These are phyloP conservation scores for Rhyzopertha dominica DNA, from an alignment of 1,140 invertebrate genomes.

Conservation along the genomic window DNA sequence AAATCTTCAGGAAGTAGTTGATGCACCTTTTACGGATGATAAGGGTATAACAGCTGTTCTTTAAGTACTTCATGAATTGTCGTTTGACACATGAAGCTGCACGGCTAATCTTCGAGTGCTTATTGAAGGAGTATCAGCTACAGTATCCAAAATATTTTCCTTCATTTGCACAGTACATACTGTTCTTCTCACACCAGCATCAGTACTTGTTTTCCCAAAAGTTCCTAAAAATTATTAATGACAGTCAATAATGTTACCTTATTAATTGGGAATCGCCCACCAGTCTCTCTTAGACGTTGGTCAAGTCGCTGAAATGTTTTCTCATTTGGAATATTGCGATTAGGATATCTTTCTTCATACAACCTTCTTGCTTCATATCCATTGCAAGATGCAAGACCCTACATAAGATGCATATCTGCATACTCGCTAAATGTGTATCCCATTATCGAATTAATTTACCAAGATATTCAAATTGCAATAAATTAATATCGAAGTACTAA, in stretches of 20 bases:
- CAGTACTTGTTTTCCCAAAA: slow-evolving; percentile 9
- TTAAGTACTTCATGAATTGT: slow-evolving; percentile 10
- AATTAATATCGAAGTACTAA: too few relatives aligned
- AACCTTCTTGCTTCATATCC: slow-evolving; percentile 13
- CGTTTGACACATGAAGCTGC: slow-evolving; percentile 8
- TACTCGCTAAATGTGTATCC: too few relatives aligned
- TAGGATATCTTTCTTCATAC: slow-evolving; percentile 11
- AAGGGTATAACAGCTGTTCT: slow-evolving; percentile 16
- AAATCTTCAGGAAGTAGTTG: slow-evolving; percentile 19
- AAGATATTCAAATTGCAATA: too few relatives aligned
- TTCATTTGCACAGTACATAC: slow-evolving; percentile 9
- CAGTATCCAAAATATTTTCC: slow-evolving; percentile 15
- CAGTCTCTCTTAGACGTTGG: slow-evolving; percentile 13
- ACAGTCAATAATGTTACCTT: slow-evolving; percentile 13
- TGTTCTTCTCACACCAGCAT: slow-evolving; percentile 13
- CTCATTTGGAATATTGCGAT: slow-evolving; percentile 14
- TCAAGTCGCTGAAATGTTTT: slow-evolving; percentile 14
- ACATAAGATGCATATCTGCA: too few relatives aligned
- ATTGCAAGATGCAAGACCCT: slow-evolving; percentile 19
- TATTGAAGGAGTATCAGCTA: slow-evolving; percentile 11
- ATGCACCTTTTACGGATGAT: slow-evolving; percentile 13
- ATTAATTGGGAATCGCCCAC: slow-evolving; percentile 10
- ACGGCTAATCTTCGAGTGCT: slow-evolving; percentile 10
- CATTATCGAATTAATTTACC: too few relatives aligned
- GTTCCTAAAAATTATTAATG: slow-evolving; percentile 9